phyloP scores from a whole-genome alignment of 2,888 invertebrate species.

The Rhimphoctona megacephalus region DNA sequence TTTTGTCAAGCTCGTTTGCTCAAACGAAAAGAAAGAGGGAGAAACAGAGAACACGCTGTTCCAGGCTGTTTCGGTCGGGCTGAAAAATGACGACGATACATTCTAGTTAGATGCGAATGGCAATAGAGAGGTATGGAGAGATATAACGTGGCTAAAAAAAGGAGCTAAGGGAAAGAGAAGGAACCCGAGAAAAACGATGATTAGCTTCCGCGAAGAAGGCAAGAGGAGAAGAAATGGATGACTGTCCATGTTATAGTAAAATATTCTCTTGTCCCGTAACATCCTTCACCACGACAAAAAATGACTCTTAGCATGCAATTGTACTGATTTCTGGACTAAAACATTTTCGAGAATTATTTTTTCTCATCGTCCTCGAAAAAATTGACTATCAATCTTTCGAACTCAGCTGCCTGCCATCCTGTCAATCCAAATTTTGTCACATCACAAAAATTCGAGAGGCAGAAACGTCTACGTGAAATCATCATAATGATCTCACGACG shows the following conservation, averaged over 20 bases:
- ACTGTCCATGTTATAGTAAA: not conserved
- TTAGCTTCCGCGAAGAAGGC: constrained; percentile 28
- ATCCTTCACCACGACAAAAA: not conserved
- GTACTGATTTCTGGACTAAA: not conserved
- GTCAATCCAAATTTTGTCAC: no score
- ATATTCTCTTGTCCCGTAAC: constrained; percentile 9
- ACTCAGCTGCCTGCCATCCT: no score
- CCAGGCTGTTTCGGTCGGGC: constrained; percentile 68
- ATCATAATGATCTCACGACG: no score
- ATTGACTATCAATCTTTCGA: not conserved
- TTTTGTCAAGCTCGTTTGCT: constrained; percentile 82
- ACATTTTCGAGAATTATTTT: constrained; percentile 13
- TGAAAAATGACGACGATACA: constrained; percentile 82
- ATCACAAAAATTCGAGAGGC: no score
- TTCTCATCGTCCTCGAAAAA: not conserved
- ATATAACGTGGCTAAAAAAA: constrained; percentile 24
- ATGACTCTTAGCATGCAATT: not conserved
- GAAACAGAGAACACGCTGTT: constrained; percentile 32
- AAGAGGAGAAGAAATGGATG: not conserved
- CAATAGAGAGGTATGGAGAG: constrained; percentile 48
- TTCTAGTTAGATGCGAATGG: constrained; percentile 81
- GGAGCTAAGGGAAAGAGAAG: not conserved
- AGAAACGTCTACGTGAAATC: no score
- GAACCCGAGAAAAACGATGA: constrained; percentile 18
- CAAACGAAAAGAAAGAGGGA: constrained; percentile 8